Evolutionary conservation across 2,888 invertebrate genomes (phyloP).

Genomic region (Crepidodera aurea): DNA sequence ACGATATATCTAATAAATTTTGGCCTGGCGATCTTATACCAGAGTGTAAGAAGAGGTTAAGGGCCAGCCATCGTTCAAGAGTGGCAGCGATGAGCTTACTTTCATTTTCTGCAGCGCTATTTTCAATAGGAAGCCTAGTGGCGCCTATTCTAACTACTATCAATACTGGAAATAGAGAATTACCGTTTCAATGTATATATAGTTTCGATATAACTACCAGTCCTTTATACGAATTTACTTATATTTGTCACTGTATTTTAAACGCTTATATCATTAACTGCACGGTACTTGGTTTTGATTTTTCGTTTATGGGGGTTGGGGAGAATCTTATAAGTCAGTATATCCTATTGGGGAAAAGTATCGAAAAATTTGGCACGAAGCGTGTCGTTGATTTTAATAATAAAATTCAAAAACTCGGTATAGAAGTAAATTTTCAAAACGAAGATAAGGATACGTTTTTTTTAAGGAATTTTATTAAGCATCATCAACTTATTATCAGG

Average conservation of each 20-base stretch:
- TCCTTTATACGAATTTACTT: conserved; percentile 35
- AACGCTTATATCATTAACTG: conserved; percentile 26
- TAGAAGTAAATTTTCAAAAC: not conserved
- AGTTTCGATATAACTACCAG: conserved; percentile 30
- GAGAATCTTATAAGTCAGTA: conserved; percentile 33
- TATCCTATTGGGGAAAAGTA: conserved; percentile 22
- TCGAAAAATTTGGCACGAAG: conserved; percentile 29
- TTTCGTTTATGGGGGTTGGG: conserved; percentile 36
- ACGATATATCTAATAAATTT: conserved; percentile 20
- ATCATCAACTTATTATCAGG: conserved; percentile 33
- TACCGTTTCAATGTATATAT: conserved; percentile 35
- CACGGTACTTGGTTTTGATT: conserved; percentile 34
- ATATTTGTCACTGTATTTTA: conserved; percentile 26
- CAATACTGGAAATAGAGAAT: conserved; percentile 11
- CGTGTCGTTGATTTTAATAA: not conserved
- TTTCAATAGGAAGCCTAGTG: conserved; percentile 26
- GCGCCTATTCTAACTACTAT: conserved; percentile 15
- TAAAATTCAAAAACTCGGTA: conserved; percentile 7
- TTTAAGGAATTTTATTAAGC: conserved; percentile 30
- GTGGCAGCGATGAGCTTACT: conserved; percentile 11
- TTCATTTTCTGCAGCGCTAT: conserved; percentile 4
- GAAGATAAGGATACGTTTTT: conserved; percentile 12
- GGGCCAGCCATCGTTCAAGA: not conserved
- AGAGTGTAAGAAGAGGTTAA: conserved; percentile 8
- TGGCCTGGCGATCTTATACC: conserved; percentile 31